Percentiles rank a stretch among this genome's conserved stretches.
These are phyloP conservation scores for Thymelicus acteon DNA, from an alignment of 2,888 invertebrate genomes.

Conservation along the genomic window DNA sequence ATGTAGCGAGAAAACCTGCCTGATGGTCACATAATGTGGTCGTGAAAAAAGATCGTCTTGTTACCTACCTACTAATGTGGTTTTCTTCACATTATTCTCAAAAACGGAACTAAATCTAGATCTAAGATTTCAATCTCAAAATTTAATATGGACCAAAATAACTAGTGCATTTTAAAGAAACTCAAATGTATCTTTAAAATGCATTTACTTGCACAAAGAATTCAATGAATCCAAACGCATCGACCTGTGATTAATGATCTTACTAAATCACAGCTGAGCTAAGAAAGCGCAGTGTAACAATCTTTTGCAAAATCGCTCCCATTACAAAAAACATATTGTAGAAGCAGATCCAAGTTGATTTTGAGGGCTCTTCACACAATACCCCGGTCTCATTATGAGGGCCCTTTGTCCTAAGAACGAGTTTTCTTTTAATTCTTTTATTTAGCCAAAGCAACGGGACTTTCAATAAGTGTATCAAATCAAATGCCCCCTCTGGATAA, in stretches of 20 bases:
- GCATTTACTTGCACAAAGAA: neutral
- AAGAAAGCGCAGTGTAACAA: conserved; percentile 39
- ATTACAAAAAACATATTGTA: conserved; percentile 76
- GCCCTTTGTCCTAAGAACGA: conserved; percentile 83
- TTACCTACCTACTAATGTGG: too few relatives aligned
- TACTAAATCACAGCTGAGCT: conserved; percentile 27
- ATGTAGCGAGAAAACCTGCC: too few relatives aligned
- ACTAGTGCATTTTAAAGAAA: neutral
- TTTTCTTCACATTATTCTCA: too few relatives aligned
- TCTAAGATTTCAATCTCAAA: neutral
- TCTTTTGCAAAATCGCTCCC: conserved; percentile 54
- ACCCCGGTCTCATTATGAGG: conserved; percentile 83
- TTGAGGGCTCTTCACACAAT: conserved; percentile 79
- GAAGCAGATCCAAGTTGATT: conserved; percentile 64
- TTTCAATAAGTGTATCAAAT: conserved; percentile 81
- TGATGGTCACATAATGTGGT: too few relatives aligned
- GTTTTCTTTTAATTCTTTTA: conserved; percentile 72
- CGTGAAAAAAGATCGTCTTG: too few relatives aligned
- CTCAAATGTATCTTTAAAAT: neutral
- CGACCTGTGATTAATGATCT: conserved; percentile 26
- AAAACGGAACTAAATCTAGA: too few relatives aligned
- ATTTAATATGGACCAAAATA: neutral
- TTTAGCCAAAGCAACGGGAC: conserved; percentile 73
- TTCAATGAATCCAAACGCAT: conserved; percentile 9
- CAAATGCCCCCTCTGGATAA: conserved; percentile 68